Base-by-base conservation (phyloP, 1,140 invertebrate genomes). In the Calycopis cecrops region DNA sequence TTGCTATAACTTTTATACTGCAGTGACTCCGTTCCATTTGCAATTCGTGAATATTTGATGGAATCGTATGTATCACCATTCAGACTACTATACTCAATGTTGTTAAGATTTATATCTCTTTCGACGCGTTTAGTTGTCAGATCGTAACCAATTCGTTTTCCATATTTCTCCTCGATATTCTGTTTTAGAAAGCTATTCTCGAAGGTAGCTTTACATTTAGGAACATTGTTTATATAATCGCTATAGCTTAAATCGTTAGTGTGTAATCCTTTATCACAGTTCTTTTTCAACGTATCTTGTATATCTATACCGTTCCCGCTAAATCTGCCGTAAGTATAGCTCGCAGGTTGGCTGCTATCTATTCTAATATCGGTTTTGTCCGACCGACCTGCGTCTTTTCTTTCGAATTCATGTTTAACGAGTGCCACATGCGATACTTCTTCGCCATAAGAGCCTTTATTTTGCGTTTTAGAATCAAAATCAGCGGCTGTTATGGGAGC, bases 201-300 rank as follows among this genome's bases (percentile, higher is more conserved):
- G 67, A 87, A 87, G 73, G 77, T 87, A 82, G 72, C 78, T 72
- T 84, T 87, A 82, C 76, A 82, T 79, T 87, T 87, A 85, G 84
- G 84, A 87, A 87, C 84, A 85, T 84, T 85, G 65, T 82, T 85
- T 68, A 82, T 65, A 64, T 81, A 87, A 62, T 87, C 76, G 66
- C 66, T 82, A 77, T 77, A 79, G 58, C 65, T 69, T 71, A 81
- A 65, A 63, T 87, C 76, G 68, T 81, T 82, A 76, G 65, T 83
- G 65, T 87, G 84, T 73, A 87, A 78, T 55, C 81, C 80, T 77
- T 84, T 84, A 77, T 87, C 81, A 84, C 81, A 87, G 81, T 79
- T 80, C 55, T 78, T 85, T 67, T 85, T 87, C 35, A 85, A 68
- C 50, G 80, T 84, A 62, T 87, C 84, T 61, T 87, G 76, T 66